Evolutionary conservation across 2,797 vertebrate species (phyloP), one percentile per base, ranked within the genome.

Genomic region (Smutsia temminckii): DNA sequence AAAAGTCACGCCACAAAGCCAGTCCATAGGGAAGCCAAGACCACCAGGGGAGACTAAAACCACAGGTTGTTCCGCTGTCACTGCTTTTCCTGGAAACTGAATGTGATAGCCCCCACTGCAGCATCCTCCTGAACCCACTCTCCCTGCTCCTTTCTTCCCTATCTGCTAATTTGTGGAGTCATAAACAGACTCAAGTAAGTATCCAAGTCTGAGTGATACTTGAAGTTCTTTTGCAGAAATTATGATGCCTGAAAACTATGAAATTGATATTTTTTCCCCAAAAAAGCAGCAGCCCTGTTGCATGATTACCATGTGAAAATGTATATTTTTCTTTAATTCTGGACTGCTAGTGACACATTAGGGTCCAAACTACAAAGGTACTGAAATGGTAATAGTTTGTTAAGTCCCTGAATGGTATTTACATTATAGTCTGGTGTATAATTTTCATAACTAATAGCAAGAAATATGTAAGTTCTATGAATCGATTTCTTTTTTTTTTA

Each of bases 401-500:
- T 68, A 80, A 64, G n/a, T 51, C 46, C 94, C 2, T 55, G 51
- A 90, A 57, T 92, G 20, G 6, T 1, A 21, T 71, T 94, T 55
- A 88, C 13, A 55, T 77, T 85, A 84, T n/a, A 40, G 32, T 59
- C 8, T 55, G 25, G 6, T 6, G 27, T 69, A 37, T 69, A 79
- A 59, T 46, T 94, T 80, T 49, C 40, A 64, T 23, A 91, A 34
- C 53, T 69, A 49, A 27, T 64, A 32, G 49, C 13, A 53, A 42
- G 17, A 72, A 78, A 49, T 61, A 29, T 75, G 3, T 74, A 81
- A 7, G 8, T 72, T 85, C 2, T 37, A 11, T 77, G 61, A 78
- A 71, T 10, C 23, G 77, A 79, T 83, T 90, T 95, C 10, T 78
- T 79, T n/a, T n/a, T n/a, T n/a, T n/a, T n/a, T n/a, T n/a, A n/a